phyloP scores from a whole-genome alignment of 1,140 invertebrate species.

The Paralvinella palmiformis region DNA sequence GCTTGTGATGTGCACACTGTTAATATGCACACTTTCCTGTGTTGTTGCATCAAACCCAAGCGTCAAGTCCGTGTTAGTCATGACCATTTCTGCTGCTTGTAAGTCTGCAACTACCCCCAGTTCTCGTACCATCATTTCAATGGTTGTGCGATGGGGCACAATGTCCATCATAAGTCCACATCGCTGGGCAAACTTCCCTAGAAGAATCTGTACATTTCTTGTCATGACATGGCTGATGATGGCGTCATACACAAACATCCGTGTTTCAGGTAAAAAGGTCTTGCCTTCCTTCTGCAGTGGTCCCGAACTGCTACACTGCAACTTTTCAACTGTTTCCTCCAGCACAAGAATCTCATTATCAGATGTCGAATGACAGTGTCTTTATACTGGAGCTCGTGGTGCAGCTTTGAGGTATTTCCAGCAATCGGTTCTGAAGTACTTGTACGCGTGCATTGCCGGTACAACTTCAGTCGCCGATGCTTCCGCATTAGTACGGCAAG shows the following conservation, averaged over 20 bases:
- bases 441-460: background rate
- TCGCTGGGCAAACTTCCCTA: too few species aligned
- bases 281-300: too few species aligned
- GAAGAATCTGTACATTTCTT: too few species aligned
- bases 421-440: background rate
- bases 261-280: too few species aligned
- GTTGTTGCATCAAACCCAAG: conserved; percentile 4
- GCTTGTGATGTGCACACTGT: conserved; percentile 3
- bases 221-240: too few species aligned
- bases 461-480: background rate
- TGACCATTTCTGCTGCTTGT: conserved; percentile 1
- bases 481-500: background rate
- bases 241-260: too few species aligned
- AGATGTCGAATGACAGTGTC: background rate
- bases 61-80: background rate
- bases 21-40: conserved; percentile 6
- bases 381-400: background rate
- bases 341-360: background rate
- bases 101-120: too few species aligned
- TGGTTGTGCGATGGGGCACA: too few species aligned
- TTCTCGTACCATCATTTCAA: too few species aligned
- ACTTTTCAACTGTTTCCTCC: background rate
- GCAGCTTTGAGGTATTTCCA: background rate
- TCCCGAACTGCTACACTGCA: background rate
- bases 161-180: too few species aligned